Percentiles rank a stretch among this genome's conserved stretches.
phyloP scores from a whole-genome alignment of 1,140 invertebrate genomes.

The Pseudomyrmex gracilis region DNA sequence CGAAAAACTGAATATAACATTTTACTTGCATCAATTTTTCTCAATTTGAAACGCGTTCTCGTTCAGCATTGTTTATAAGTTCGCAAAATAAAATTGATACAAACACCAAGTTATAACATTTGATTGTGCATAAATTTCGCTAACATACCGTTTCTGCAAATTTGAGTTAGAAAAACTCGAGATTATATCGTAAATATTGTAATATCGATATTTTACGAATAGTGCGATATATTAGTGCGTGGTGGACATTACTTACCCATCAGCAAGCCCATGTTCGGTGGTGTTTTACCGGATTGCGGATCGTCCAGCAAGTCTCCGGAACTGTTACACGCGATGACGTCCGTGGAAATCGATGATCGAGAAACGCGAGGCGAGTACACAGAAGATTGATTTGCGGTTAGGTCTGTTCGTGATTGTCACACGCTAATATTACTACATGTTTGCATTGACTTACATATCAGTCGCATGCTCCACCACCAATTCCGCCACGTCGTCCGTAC shows the following conservation, averaged over 20 bases:
- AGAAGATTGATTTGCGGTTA: slow-evolving; percentile 45
- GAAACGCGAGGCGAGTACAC: slow-evolving; percentile 2
- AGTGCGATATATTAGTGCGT: slow-evolving; percentile 6
- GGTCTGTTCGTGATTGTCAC: slow-evolving; percentile 5
- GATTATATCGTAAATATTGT: slow-evolving; percentile 6
- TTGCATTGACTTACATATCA: slow-evolving; percentile 86
- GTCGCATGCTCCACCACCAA: slow-evolving; percentile 92
- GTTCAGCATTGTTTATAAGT: neutral
- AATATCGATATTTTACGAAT: neutral
- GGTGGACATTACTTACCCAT: slow-evolving; percentile 80
- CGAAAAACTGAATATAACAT: slow-evolving; percentile 12
- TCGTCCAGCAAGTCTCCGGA: slow-evolving; percentile 86
- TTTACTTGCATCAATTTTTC: slow-evolving; percentile 10
- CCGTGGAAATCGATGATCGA: slow-evolving; percentile 72
- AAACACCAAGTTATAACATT: too few species aligned
- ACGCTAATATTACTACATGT: neutral
- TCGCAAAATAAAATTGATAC: neutral
- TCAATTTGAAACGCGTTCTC: neutral
- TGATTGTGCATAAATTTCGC: neutral
- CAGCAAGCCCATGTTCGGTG: slow-evolving; percentile 83
- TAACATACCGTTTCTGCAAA: neutral
- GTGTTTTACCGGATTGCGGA: slow-evolving; percentile 82
- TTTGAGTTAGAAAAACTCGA: neutral
- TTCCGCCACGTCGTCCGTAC: slow-evolving; percentile 92
- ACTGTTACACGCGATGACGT: slow-evolving; percentile 72